These are phyloP conservation scores for Oreochromis aureus DNA, from an alignment of 2,113 vertebrate genomes.

Conservation along the genomic window DNA sequence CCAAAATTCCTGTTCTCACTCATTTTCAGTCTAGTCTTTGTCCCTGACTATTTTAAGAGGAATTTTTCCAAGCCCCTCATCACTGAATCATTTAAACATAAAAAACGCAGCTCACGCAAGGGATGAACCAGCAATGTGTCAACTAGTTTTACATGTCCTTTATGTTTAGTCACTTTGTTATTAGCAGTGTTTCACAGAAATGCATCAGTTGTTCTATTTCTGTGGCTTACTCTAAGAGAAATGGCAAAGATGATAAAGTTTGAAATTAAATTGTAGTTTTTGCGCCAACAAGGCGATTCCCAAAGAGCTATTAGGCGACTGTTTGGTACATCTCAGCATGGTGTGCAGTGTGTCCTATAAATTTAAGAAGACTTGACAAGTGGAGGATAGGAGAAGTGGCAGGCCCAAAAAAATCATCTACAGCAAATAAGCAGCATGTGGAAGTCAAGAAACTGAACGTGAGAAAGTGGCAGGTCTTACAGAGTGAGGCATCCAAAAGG, in stretches of 20 bases:
- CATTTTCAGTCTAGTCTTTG: not conserved
- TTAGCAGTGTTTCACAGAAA: not conserved
- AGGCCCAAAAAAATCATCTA: not conserved
- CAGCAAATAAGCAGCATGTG: not conserved
- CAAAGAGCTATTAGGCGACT: not conserved
- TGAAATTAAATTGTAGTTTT: not conserved
- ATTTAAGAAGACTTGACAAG: not conserved
- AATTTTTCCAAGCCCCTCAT: not conserved
- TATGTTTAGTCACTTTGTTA: not conserved
- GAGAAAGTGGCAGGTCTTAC: not conserved
- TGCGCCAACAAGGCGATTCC: accelerated
- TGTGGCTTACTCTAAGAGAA: not conserved
- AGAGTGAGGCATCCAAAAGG: accelerated
- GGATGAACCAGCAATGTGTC: not conserved
- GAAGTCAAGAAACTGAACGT: not conserved
- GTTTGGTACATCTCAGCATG: accelerated
- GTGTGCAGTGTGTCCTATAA: not conserved
- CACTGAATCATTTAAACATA: not conserved
- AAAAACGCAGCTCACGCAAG: not conserved
- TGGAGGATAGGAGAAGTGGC: not conserved
- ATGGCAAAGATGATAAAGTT: not conserved
- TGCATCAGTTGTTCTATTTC: not conserved
- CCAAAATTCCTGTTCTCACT: not conserved
- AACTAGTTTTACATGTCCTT: not conserved
- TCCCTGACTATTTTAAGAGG: not conserved